A percentile compares a stretch with the other conserved stretches of the same genome.
These are phyloP conservation scores for Epinephelus cyanopodus DNA, from an alignment of 2,113 vertebrate species.

Conservation along the genomic window DNA sequence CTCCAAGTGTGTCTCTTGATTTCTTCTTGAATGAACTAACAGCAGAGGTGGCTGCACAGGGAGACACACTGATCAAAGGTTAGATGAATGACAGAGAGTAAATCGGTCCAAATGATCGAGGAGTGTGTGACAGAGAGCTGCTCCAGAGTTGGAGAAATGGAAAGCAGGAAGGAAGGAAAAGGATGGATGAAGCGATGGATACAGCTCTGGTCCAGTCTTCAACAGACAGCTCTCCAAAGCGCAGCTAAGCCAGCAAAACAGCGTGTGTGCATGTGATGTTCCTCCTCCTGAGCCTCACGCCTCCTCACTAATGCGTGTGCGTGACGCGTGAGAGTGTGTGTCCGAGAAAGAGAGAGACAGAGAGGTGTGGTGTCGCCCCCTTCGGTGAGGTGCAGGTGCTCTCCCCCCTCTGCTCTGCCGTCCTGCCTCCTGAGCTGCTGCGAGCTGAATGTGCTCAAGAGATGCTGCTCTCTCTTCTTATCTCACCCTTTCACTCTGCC, in stretches of 20 bases:
- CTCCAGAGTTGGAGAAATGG: conserved; percentile 37
- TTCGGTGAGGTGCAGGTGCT: conserved; percentile 69
- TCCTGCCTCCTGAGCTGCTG: conserved; percentile 68
- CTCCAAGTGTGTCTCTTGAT: conserved; percentile 11
- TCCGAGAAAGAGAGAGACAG: conserved; percentile 40
- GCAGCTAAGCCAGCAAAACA: conserved; percentile 56
- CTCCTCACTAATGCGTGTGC: conserved; percentile 63
- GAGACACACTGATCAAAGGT: conserved; percentile 52
- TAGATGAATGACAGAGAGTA: conserved; percentile 60
- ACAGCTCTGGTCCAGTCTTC: conserved; percentile 77
- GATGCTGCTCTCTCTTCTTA: conserved; percentile 76
- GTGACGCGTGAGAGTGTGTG: conserved; percentile 59
- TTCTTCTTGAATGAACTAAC: conserved; percentile 32
- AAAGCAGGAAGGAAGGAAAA: conserved; percentile 42
- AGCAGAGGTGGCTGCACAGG: conserved; percentile 24
- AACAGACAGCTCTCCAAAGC: conserved; percentile 75
- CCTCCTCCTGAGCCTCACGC: conserved; percentile 71
- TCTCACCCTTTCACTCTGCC: conserved; percentile 61
- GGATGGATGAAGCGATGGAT: conserved; percentile 70
- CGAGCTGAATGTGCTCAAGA: conserved; percentile 74
- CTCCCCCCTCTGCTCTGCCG: conserved; percentile 61
- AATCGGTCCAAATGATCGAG: conserved; percentile 41
- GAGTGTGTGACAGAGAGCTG: conserved; percentile 36
- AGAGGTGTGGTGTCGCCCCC: conserved; percentile 66
- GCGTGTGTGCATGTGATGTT: conserved; percentile 57